Evolutionary conservation across 2,888 invertebrate species (phyloP).

Genomic region (Tolmerus cingulatus): DNA sequence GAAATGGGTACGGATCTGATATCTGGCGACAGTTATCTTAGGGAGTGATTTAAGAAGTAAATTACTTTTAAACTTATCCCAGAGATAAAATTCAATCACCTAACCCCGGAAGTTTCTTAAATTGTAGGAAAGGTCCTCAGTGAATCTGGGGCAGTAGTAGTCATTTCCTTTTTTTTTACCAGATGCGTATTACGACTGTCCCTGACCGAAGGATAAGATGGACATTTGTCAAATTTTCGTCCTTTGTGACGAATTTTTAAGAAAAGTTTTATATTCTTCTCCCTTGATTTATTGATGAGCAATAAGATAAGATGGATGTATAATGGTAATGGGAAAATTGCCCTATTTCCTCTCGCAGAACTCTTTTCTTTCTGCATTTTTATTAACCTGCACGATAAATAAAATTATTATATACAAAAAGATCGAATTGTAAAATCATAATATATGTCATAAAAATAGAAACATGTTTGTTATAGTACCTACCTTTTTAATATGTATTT

Average conservation of each 20-base stretch:
- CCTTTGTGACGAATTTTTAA: background rate
- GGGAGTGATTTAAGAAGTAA: constrained; percentile 32
- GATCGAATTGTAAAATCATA: too few species aligned
- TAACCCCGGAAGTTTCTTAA: background rate
- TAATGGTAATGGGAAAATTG: background rate
- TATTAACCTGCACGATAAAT: too few species aligned
- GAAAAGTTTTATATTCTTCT: background rate
- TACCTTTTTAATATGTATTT: too few species aligned
- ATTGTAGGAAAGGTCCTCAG: background rate
- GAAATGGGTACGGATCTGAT: constrained; percentile 31
- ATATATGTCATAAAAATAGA: too few species aligned
- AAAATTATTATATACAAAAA: too few species aligned
- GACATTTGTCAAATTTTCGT: background rate
- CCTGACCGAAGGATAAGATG: background rate
- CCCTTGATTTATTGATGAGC: background rate
- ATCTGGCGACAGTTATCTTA: constrained; percentile 32
- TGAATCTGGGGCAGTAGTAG: background rate
- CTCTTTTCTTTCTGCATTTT: too few species aligned
- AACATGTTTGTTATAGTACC: too few species aligned
- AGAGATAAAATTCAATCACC: constrained; percentile 22
- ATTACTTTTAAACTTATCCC: constrained; percentile 28
- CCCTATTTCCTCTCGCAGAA: too few species aligned
- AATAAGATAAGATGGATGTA: background rate
- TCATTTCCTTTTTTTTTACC: background rate
- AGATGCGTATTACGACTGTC: background rate